Percentiles rank a stretch among this genome's conserved stretches.
phyloP scores from a whole-genome alignment of 1,140 invertebrate species.

The Drosophila subobscura region DNA sequence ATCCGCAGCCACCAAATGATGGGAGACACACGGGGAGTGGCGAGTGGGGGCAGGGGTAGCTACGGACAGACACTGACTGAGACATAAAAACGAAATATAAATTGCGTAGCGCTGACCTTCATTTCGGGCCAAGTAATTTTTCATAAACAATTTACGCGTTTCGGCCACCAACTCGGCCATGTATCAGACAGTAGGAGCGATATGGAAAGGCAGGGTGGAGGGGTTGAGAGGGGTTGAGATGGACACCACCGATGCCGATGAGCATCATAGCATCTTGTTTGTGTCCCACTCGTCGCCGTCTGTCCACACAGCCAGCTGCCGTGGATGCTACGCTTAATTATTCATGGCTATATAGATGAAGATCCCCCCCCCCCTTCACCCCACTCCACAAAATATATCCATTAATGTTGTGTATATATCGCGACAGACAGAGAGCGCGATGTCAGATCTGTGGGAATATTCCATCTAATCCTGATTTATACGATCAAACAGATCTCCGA shows the following conservation, averaged over 20 bases:
- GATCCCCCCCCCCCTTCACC: background rate
- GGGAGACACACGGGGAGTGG: no score
- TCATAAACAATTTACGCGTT: conserved; percentile 81
- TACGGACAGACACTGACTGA: conserved; percentile 33
- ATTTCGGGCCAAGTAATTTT: conserved; percentile 80
- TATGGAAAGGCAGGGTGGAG: conserved; percentile 2
- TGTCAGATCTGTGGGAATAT: background rate
- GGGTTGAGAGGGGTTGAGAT: background rate
- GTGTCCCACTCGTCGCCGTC: background rate
- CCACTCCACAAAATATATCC: background rate
- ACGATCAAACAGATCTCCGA: conserved; percentile 27
- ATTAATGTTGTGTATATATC: conserved; percentile 3
- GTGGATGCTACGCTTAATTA: conserved; percentile 69
- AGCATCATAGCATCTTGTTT: conserved; percentile 15
- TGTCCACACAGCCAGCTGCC: conserved; percentile 50
- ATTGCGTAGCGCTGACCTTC: conserved; percentile 80
- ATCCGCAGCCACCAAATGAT: background rate
- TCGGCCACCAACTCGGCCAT: conserved; percentile 29
- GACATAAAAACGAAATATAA: conserved; percentile 80
- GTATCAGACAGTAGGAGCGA: background rate
- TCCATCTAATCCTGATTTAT: conserved; percentile 50
- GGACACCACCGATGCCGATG: no score
- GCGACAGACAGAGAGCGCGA: conserved; percentile 8
- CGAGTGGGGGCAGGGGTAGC: conserved; percentile 18
- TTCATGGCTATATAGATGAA: conserved; percentile 49